Conservation (phyloP, 1,140 invertebrate genomes). For the Epicauta chinensis region DNA sequence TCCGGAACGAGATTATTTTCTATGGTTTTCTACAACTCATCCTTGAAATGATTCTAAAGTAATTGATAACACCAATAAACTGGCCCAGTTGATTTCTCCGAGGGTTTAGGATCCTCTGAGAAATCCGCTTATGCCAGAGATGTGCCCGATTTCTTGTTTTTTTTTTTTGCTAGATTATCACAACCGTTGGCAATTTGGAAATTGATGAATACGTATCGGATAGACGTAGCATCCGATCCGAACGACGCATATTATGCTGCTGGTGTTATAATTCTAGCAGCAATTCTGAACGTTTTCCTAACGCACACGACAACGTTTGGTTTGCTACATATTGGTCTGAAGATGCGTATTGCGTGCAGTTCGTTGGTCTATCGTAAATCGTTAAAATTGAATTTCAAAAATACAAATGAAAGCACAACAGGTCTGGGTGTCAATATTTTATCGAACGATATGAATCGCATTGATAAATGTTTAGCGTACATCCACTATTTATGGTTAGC, state of each 20-base stretch:
- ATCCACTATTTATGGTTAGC: slow-evolving; percentile 72
- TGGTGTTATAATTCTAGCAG: slow-evolving; percentile 58
- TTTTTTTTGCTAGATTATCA: slow-evolving; percentile 12
- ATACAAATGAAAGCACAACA: slow-evolving; percentile 68
- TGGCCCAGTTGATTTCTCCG: too few species aligned
- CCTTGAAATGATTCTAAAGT: not conserved
- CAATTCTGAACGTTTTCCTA: slow-evolving; percentile 60
- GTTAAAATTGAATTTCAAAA: slow-evolving; percentile 17
- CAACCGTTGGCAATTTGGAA: slow-evolving; percentile 21
- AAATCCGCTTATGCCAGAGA: too few species aligned
- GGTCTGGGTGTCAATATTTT: slow-evolving; percentile 87
- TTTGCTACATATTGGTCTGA: slow-evolving; percentile 51
- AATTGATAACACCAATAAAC: too few species aligned
- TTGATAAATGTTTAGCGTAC: slow-evolving; percentile 61
- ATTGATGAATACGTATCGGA: slow-evolving; percentile 20
- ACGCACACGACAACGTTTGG: slow-evolving; percentile 65
- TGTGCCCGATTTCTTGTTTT: too few species aligned
- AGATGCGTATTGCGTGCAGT: slow-evolving; percentile 48
- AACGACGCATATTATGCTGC: slow-evolving; percentile 58
- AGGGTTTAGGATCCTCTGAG: too few species aligned
- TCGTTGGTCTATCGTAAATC: slow-evolving; percentile 48
- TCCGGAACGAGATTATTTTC: not conserved
- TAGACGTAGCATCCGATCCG: slow-evolving; percentile 7
- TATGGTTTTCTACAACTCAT: slow-evolving; percentile 1
- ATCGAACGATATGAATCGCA: slow-evolving; percentile 75